phyloP scores from a whole-genome alignment of 2,888 invertebrate species.

The Lycophotia porphyrea region DNA sequence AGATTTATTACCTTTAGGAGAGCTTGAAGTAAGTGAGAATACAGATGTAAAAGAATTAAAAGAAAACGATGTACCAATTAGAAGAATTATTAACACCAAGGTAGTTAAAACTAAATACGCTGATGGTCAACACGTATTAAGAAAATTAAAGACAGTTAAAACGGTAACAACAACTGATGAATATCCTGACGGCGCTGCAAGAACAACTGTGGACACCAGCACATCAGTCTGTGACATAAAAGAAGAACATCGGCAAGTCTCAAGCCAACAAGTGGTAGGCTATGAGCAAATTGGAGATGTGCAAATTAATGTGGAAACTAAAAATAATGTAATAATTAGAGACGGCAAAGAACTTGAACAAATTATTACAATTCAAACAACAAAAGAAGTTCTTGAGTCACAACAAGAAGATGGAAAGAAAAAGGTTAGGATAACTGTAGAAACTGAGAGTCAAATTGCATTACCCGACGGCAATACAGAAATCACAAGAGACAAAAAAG shows the following conservation, averaged over 20 bases:
- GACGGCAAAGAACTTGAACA: constrained; percentile 80
- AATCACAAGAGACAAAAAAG: constrained; percentile 84
- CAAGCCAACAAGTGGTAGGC: constrained; percentile 71
- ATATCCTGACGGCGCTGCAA: constrained; percentile 79
- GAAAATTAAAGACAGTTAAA: constrained; percentile 77
- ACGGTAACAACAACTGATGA: constrained; percentile 77
- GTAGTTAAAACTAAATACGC: constrained; percentile 71
- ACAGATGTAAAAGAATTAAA: constrained; percentile 68
- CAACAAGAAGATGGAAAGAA: constrained; percentile 76
- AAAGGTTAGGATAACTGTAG: constrained; percentile 82
- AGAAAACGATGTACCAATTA: constrained; percentile 65
- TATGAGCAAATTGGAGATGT: constrained; percentile 58
- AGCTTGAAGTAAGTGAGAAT: constrained; percentile 68
- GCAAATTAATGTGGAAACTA: constrained; percentile 76
- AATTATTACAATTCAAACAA: constrained; percentile 83
- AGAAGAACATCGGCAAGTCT: constrained; percentile 47
- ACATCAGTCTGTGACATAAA: constrained; percentile 80
- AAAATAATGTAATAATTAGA: constrained; percentile 73
- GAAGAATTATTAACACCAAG: constrained; percentile 68
- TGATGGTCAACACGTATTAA: constrained; percentile 65
- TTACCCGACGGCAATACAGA: constrained; percentile 82
- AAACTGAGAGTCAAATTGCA: constrained; percentile 81
- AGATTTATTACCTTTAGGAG: constrained; percentile 62
- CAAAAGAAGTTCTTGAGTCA: constrained; percentile 79
- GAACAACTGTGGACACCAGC: constrained; percentile 80